These are phyloP conservation scores for Apeltes quadracus DNA, from an alignment of 2,113 vertebrate genomes.

Conservation along the genomic window DNA sequence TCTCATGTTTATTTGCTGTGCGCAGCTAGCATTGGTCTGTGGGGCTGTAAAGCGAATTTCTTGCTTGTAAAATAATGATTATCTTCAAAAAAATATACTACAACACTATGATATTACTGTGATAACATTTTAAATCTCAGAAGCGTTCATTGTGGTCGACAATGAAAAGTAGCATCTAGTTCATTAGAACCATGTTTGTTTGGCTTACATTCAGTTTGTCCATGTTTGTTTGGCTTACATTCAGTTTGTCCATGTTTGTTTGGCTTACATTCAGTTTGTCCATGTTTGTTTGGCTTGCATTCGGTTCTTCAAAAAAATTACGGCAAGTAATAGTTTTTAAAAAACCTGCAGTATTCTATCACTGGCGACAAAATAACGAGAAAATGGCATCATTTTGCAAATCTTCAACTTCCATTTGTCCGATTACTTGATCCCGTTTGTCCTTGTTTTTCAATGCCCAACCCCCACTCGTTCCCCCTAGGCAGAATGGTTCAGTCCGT, in stretches of 20 bases:
- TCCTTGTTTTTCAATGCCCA: slow-evolving; percentile 18
- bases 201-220: too few relatives aligned
- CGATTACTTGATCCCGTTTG: background rate
- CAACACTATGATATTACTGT: background rate
- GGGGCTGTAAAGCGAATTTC: slow-evolving; percentile 15
- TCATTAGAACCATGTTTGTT: background rate
- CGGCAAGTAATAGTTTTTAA: background rate
- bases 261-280: too few relatives aligned
- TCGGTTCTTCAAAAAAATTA: background rate
- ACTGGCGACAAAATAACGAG: background rate
- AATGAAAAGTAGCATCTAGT: background rate
- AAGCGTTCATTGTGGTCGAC: background rate
- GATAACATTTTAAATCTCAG: background rate
- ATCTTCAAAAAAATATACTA: background rate
- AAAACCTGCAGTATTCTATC: background rate
- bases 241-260: too few relatives aligned
- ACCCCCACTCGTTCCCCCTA: slow-evolving; percentile 41
- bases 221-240: background rate
- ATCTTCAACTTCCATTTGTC: background rate
- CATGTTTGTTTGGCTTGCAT: background rate
- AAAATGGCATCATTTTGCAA: background rate
- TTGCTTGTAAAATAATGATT: background rate
- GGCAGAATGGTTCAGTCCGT: slow-evolving; percentile 62
- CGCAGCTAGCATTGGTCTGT: slow-evolving; percentile 55
- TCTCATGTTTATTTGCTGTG: slow-evolving; percentile 31